phyloP scores from a whole-genome alignment of 2,888 invertebrate species.

The Zygogramma bicolorata region DNA sequence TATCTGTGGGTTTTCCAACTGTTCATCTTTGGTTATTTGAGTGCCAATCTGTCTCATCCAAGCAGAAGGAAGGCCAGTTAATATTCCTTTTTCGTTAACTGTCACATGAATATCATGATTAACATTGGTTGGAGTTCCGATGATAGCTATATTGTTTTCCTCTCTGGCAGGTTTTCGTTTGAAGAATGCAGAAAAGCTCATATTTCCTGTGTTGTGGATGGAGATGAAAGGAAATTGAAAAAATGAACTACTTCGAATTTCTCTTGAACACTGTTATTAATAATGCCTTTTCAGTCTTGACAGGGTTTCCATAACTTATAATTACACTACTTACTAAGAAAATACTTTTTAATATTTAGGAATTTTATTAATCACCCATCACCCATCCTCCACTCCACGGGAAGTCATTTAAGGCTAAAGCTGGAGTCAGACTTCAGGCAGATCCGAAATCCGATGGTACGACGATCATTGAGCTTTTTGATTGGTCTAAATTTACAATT shows the following conservation, averaged over 20 bases:
- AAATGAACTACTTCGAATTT: background rate
- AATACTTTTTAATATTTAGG: background rate
- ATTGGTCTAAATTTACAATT: too few species aligned
- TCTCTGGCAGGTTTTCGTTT: conserved; percentile 40
- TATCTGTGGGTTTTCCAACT: conserved; percentile 90
- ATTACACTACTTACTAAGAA: background rate
- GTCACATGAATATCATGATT: conserved; percentile 89
- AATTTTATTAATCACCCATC: conserved; percentile 4
- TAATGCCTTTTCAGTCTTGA: background rate
- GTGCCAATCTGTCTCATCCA: conserved; percentile 85
- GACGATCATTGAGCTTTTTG: too few species aligned
- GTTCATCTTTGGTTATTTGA: conserved; percentile 88
- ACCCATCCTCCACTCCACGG: background rate
- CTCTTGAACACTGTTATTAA: background rate
- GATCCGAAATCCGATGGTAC: too few species aligned
- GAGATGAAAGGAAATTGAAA: background rate
- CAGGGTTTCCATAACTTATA: background rate
- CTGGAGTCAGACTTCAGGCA: too few species aligned
- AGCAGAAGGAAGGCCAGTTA: conserved; percentile 87
- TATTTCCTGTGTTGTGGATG: conserved; percentile 12
- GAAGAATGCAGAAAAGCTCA: conserved; percentile 43
- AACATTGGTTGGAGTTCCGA: conserved; percentile 81
- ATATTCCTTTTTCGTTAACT: conserved; percentile 84
- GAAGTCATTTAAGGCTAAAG: too few species aligned
- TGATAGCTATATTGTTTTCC: conserved; percentile 65